Base-by-base conservation (phyloP, 1,140 invertebrate genomes). In the Scaptomyza pallida region DNA sequence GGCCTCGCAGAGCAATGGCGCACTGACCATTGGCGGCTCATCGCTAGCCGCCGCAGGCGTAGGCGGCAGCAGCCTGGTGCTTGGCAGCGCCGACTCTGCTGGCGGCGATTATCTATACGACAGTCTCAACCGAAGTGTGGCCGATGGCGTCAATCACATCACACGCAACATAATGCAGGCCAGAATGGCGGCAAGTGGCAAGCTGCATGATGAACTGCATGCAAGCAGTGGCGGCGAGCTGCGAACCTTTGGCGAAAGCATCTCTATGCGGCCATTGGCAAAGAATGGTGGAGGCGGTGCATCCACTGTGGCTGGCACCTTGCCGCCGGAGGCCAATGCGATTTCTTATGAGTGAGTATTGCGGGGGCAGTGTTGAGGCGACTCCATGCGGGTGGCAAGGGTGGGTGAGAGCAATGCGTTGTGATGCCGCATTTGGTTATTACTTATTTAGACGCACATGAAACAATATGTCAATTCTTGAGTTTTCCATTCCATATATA, bases 191-290 rank as follows among this genome's bases (percentile, higher is more conserved):
- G 82, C 82, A 13, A 74, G 75, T 8, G 83, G 82, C 5, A 83
- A 73, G 45, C 60, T 80, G 44, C 75, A 92, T 19, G 77, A 71
- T 37, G 72, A 75, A 15, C 56, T 82, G 30, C 72, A 86, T 21
- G 78, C 65, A 0, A 68, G 74, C 33, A 89, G 76, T 44, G 92
- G 79, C 71, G 92, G 77, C 54, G 92, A 89, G 72, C 75, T 90
- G 67, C 90, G 79, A 73, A 92, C 81, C 60, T 93, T 93, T 61
- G 94, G 95, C 81, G 96, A 96, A 81, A 94, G 94, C 78, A 96
- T 97, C 89, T 96, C 96, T 15, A 91, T 97, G 76, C 93, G 95
- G 64, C 95, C 96, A 21, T 92, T 97, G 33, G 93, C 95, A 51
- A 89, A 69, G 17, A 89, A 83, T 17, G 80, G 77, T 0, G 63